Base-by-base conservation (phyloP, 2,113 vertebrate species). In the Spea multiplicata region DNA sequence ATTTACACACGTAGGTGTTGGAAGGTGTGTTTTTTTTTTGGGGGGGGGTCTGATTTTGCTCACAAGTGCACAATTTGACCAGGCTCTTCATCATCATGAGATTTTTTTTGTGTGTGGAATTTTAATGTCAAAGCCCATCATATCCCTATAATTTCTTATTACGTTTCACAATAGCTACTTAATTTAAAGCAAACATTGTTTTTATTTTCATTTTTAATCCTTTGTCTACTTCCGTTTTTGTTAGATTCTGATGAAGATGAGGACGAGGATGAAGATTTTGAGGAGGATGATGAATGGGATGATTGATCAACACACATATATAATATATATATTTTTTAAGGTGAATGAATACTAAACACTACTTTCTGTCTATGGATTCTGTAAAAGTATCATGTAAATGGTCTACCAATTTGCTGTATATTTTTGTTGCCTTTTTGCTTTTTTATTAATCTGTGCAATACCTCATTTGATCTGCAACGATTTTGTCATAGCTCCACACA, bases 201-300 rank as follows among this genome's bases (percentile, higher is more conserved):
- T 30, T 30, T 30, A 30, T 30, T 30, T 30, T 30, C 30, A 30
- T 30, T 30, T 30, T 30, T 30, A 30, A 30, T 30, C 30, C 30
- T 1, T 30, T 2, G 30, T 30, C 30, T 30, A 30, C 30, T 30
- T 30, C 30, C 73, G n/a, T 86, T 87, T 85, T 62, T 61, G 81
- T 49, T 86, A 99, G 97, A 99, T 88, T 95, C 97, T 89, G 97
- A 98, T 88, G 96, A 98, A 79, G 96, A 98, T 87, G 97, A 98
- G 69, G 96, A 99, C 0, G 97, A 99, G 0, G 96, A 97, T 6
- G 96, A 98, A 89, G 97, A 99, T 88, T 98, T 98, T 88, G 97
- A 99, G 77, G 97, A 99, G 30, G 96, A 99, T n/a, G 97, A 99
- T 0, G 96, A 99, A 90, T 99, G 97, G 97, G 97, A 98, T 71